These are phyloP conservation scores for Turnix velox DNA, from an alignment of 2,113 vertebrate genomes.

Conservation along the genomic window DNA sequence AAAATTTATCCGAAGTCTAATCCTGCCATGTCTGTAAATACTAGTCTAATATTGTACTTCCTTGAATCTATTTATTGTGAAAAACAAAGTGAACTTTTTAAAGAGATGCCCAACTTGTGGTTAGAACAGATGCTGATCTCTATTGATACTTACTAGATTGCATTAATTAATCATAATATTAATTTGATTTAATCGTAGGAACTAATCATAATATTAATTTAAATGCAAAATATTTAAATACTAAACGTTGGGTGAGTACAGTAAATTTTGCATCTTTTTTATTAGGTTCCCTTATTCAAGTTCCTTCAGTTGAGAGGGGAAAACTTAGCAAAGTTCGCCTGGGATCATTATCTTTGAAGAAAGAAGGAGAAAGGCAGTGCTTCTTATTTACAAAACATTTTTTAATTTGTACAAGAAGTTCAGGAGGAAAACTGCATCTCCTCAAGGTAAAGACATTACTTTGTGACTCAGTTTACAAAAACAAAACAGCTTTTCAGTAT, in stretches of 20 bases:
- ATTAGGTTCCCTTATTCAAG: constrained; percentile 97
- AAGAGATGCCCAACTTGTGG: background rate
- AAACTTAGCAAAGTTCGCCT: constrained; percentile 97
- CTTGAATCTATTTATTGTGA: background rate
- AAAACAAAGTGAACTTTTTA: background rate
- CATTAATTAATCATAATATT: background rate
- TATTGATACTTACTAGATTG: background rate
- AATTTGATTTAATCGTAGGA: too few relatives aligned
- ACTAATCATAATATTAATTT: background rate
- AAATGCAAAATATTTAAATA: too few relatives aligned
- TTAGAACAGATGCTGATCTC: background rate
- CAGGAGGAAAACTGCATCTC: constrained; percentile 95
- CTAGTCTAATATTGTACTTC: background rate
- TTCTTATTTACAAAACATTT: constrained; percentile 99
- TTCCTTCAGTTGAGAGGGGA: constrained; percentile 94
- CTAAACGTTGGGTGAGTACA: background rate
- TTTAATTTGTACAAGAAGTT: constrained; percentile 96
- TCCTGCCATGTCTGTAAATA: background rate
- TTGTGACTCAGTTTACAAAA: background rate
- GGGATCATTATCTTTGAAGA: constrained; percentile 94
- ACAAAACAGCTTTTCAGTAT: background rate
- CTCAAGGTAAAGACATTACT: constrained; percentile 82
- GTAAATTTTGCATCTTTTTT: constrained; percentile 42
- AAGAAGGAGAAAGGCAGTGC: constrained; percentile 97
- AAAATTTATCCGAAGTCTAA: background rate